Evolutionary conservation across 2,113 vertebrate genomes (phyloP).

Genomic region (Hemiprocne comata): DNA sequence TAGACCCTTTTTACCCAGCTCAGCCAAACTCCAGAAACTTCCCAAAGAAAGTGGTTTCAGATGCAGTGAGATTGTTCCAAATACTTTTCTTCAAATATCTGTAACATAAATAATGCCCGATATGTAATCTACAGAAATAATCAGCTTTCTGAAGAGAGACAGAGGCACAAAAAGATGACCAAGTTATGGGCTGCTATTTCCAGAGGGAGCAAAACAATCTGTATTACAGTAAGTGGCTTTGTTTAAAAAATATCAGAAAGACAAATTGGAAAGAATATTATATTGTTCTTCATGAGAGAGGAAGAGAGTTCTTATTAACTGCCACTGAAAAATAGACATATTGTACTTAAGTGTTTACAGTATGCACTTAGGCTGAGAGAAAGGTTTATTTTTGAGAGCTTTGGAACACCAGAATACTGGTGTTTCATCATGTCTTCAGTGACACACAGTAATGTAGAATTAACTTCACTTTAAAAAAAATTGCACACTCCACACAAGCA

Average conservation of each 20-base stretch:
- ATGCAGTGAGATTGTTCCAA: constrained; percentile 55
- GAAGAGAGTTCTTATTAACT: background rate
- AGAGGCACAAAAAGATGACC: background rate
- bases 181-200: background rate
- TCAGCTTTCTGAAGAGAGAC: background rate
- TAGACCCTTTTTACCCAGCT: constrained; percentile 76
- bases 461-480: background rate
- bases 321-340: background rate
- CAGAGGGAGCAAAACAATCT: background rate
- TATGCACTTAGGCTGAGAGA: background rate
- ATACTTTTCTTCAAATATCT: background rate
- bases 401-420: background rate
- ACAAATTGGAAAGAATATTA: background rate
- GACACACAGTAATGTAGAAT: background rate
- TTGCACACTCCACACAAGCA: fast-evolving
- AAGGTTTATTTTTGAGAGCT: background rate
- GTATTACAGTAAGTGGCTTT: background rate
- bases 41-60: constrained; percentile 71
- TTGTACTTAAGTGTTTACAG: background rate
- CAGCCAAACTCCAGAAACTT: constrained; percentile 76
- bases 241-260: background rate
- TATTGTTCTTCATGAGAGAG: background rate
- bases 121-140: background rate
- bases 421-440: background rate
- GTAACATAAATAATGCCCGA: background rate